Base-by-base conservation (phyloP, 2,113 vertebrate species). In the Choloepus hoffmanni region DNA sequence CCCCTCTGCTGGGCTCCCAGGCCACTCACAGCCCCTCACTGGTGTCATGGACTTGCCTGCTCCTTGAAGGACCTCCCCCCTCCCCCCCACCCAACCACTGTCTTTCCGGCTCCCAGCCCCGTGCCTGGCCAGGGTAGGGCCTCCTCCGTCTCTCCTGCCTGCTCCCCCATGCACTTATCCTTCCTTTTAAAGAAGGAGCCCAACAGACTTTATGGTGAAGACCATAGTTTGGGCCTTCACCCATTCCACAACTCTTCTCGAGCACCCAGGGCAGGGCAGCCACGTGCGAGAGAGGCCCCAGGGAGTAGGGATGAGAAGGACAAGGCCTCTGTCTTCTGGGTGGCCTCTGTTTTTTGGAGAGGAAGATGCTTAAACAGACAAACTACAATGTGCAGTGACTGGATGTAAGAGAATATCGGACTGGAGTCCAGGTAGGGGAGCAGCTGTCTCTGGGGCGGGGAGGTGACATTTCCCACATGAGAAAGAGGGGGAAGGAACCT, bases 191-290 rank as follows among this genome's bases (percentile, higher is more conserved):
- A 50, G n/a, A n/a, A 53, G 50, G 7, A 26, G 24, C 6, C 10
- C 0, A 4, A 6, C 8, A 7, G n/a, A 1, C 2, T 9, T 9
- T 26, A 7, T 1, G 2, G 0, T 3, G 36, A 36, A 3, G n/a
- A 63, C 10, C 16, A 2, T 10, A 3, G 1, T 10, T 4, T 0
- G 0, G 11, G 40, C 11, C 74, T 15, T 14, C 73, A 33, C 28
- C 0, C 16, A 5, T 5, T 11, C 85, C 68, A 3, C 23, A 6
- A 2, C 50, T 72, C 11, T 11, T 76, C 86, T 6, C 0, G 18
- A 15, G n/a, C 18, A 3, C 70, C 70, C 43, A 13, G 43, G 5
- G 11, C 33, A 6, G 0, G 23, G 11, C 0, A 28, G 21, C 43
- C 26, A 0, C 0, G 0, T 0, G n/a, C 2, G 5, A 7, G 28